phyloP scores from a whole-genome alignment of 2,797 vertebrate genomes.

The Acridotheres tristis region DNA sequence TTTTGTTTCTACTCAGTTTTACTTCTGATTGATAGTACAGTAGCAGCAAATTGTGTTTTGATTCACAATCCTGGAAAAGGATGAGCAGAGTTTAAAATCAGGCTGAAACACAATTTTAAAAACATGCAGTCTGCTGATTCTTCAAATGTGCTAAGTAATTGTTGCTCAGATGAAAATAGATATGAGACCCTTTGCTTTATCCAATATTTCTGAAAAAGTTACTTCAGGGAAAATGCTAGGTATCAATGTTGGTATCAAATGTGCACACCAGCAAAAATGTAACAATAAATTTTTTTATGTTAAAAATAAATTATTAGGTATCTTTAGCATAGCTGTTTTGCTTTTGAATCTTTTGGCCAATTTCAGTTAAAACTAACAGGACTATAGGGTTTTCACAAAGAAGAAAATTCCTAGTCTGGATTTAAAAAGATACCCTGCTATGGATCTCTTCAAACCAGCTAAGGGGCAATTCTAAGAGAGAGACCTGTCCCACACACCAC shows the following conservation, averaged over 20 bases:
- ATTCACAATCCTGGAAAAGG: not conserved
- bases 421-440: not conserved
- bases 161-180: not conserved
- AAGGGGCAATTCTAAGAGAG: not conserved
- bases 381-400: not conserved
- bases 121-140: not conserved
- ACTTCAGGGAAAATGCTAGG: not conserved
- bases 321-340: not conserved
- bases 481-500: not conserved
- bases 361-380: not conserved
- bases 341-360: not conserved
- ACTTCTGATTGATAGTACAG: not conserved
- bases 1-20: not conserved
- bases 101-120: not conserved
- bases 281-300: not conserved
- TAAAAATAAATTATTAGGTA: not conserved
- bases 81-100: not conserved
- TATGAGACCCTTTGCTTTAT: not conserved
- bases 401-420: not conserved
- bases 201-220: not conserved
- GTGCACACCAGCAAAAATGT: not conserved
- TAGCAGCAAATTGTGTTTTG: not conserved
- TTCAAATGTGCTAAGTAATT: not conserved
- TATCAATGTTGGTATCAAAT: not conserved
- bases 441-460: not conserved